Conservation (phyloP, 2,113 vertebrate genomes). For the Eira barbara region DNA sequence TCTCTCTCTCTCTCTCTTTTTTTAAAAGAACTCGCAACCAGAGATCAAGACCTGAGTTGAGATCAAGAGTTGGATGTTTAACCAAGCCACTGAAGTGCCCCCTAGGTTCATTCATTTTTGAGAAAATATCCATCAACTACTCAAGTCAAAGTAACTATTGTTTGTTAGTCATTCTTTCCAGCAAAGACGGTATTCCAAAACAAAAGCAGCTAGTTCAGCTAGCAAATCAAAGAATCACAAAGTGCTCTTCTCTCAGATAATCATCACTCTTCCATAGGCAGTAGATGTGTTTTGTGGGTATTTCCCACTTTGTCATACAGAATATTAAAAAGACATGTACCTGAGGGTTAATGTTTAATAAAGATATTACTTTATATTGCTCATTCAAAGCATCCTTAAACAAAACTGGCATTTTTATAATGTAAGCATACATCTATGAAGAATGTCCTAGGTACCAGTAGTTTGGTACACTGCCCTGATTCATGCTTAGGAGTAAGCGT, state of each 20-base stretch:
- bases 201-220: background rate
- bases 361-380: background rate
- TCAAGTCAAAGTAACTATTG: background rate
- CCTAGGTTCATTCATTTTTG: background rate
- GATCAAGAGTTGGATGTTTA: background rate
- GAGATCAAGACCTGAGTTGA: background rate
- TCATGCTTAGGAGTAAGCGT: background rate
- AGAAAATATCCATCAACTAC: background rate
- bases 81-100: background rate
- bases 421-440: background rate
- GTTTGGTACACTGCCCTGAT: background rate
- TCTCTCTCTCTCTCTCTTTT: background rate
- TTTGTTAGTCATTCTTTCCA: background rate
- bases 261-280: background rate
- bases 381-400: background rate
- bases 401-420: background rate
- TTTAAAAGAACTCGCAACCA: background rate
- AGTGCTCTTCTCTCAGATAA: background rate
- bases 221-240: background rate
- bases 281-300: background rate
- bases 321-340: slow-evolving; percentile 13
- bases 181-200: background rate
- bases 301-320: background rate
- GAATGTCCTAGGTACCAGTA: background rate
- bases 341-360: background rate